Conservation (phyloP, 2,888 invertebrate species). For the Drosophila recens region DNA sequence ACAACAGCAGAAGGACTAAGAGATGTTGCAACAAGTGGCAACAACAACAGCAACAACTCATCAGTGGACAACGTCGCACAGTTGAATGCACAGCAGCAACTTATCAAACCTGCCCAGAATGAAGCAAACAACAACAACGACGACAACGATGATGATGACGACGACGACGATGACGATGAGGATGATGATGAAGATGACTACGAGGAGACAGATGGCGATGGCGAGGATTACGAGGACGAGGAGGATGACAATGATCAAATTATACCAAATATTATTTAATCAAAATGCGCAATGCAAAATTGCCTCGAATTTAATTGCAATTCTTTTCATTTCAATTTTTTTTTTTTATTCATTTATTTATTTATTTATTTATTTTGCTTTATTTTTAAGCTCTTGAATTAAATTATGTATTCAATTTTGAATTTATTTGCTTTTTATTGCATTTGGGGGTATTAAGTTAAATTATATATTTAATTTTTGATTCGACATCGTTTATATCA, state of each 20-base stretch:
- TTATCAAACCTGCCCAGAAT: conserved; percentile 26
- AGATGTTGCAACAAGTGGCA: conserved; percentile 56
- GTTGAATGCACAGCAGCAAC: conserved; percentile 37
- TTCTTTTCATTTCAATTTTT: conserved; percentile 8
- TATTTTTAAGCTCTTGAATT: conserved; percentile 25
- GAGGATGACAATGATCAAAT: conserved; percentile 76
- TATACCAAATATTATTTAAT: conserved; percentile 76
- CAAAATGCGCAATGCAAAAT: conserved; percentile 23
- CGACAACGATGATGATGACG: conserved; percentile 59
- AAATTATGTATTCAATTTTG: conserved; percentile 20
- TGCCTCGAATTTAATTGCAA: conserved; percentile 20
- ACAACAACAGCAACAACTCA: background rate
- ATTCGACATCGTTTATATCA: no score
- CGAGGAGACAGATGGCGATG: conserved; percentile 49
- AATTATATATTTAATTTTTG: background rate
- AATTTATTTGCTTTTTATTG: background rate
- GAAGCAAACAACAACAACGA: conserved; percentile 56
- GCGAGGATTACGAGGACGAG: conserved; percentile 70
- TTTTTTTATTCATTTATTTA: no score
- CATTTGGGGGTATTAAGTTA: background rate
- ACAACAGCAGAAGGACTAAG: conserved; percentile 24
- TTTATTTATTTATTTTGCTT: conserved; percentile 23
- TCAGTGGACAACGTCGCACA: conserved; percentile 24
- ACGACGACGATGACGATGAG: conserved; percentile 59
- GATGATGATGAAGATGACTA: conserved; percentile 70